Percentiles rank a stretch among this genome's conserved stretches.
These are phyloP conservation scores for Sebastes diaconus DNA, from an alignment of 2,797 vertebrate species.

Conservation along the genomic window DNA sequence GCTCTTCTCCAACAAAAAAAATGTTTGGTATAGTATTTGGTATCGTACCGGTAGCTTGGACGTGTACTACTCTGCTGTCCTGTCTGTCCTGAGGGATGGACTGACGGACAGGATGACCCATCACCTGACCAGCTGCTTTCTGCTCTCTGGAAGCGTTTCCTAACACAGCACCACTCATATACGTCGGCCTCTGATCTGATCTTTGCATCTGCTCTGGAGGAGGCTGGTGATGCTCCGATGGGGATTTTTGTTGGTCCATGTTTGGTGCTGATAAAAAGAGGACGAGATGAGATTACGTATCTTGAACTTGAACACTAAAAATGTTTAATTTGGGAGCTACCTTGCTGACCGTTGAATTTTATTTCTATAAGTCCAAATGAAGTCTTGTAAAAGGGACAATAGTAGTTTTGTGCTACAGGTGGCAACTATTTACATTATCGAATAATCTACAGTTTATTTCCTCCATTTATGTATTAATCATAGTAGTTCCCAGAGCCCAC, in stretches of 20 bases:
- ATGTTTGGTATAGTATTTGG: neutral
- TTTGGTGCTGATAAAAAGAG: conserved; percentile 37
- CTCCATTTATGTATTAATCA: neutral
- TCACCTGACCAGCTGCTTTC: conserved; percentile 1
- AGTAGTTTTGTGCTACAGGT: neutral
- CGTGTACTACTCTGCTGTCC: conserved; percentile 58
- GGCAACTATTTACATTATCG: accelerated
- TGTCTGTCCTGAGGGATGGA: conserved; percentile 13
- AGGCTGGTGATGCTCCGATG: conserved; percentile 9
- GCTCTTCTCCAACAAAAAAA: neutral
- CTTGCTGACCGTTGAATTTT: neutral
- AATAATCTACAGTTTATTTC: neutral
- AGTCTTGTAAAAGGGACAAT: neutral
- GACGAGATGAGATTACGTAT: neutral
- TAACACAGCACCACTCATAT: conserved; percentile 32
- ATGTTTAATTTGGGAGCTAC: neutral
- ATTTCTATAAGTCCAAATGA: neutral
- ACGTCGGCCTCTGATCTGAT: neutral
- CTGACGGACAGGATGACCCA: neutral
- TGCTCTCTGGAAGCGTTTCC: conserved; percentile 47
- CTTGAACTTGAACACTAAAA: neutral
- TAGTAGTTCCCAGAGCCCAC: neutral
- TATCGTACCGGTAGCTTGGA: conserved; percentile 86
- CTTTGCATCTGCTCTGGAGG: conserved; percentile 1
- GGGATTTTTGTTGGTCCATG: neutral